Evolutionary conservation across 2,797 vertebrate species (phyloP).

Genomic region (Pangasius mekongensis): DNA sequence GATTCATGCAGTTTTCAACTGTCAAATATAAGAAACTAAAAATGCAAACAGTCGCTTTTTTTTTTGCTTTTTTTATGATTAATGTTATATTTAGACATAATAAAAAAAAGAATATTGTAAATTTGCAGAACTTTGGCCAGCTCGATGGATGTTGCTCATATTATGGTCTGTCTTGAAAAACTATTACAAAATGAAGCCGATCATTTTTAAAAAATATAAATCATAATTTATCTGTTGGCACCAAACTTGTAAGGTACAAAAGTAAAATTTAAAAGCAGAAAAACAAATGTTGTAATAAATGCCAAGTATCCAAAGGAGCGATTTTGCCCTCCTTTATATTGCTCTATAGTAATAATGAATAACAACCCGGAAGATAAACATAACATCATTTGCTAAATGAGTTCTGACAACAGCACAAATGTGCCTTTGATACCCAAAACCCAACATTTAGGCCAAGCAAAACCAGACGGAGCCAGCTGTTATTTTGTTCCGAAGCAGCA

Average conservation of each 20-base stretch:
- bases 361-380: constrained; percentile 45
- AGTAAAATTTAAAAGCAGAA: not conserved
- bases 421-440: constrained; percentile 50
- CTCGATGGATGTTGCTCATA: not conserved
- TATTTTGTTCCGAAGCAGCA: constrained; percentile 33
- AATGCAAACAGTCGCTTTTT: not conserved
- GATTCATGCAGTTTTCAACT: not conserved
- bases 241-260: not conserved
- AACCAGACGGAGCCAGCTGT: constrained; percentile 40
- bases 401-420: constrained; percentile 51
- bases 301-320: not conserved
- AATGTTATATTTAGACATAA: not conserved
- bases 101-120: not conserved
- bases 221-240: constrained; percentile 7
- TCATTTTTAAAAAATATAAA: not conserved
- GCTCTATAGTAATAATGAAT: constrained; percentile 19
- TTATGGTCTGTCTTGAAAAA: not conserved
- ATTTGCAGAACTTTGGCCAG: not conserved
- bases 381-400: constrained; percentile 44
- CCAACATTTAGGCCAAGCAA: constrained; percentile 45
- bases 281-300: not conserved
- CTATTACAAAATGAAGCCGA: not conserved
- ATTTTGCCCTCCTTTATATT: constrained; percentile 2
- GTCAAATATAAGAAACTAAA: not conserved
- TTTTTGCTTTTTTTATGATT: not conserved